Percentiles rank a stretch among this genome's conserved stretches.
phyloP scores from a whole-genome alignment of 92 coral and sea anemone species.

The Porites evermanni region DNA sequence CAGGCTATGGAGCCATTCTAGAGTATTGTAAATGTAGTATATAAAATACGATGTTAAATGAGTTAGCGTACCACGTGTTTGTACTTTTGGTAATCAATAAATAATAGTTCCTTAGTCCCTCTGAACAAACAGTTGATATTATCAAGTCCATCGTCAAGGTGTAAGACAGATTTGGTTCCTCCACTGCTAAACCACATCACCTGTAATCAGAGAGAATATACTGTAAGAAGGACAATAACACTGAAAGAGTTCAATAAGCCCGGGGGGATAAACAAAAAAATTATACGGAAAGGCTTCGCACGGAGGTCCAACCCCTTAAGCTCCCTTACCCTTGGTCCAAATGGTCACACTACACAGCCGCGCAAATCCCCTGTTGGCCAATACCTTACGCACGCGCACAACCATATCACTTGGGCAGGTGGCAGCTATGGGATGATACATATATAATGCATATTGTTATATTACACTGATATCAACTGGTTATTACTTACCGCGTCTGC shows the following conservation, averaged over 20 bases:
- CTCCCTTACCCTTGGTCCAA: too few relatives aligned
- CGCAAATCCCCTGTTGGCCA: too few relatives aligned
- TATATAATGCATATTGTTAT: neutral
- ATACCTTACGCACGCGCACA: too few relatives aligned
- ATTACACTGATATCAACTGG: neutral
- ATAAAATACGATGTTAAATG: neutral
- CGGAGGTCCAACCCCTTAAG: too few relatives aligned
- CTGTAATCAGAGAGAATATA: slow-evolving; percentile 32
- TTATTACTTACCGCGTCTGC: slow-evolving; percentile 81
- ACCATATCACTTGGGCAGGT: too few relatives aligned
- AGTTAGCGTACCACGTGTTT: slow-evolving; percentile 70
- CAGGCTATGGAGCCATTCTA: too few relatives aligned
- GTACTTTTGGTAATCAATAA: slow-evolving; percentile 89
- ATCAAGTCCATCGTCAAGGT: slow-evolving; percentile 87
- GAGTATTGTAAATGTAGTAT: too few relatives aligned
- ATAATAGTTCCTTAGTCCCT: slow-evolving; percentile 85
- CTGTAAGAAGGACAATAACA: neutral
- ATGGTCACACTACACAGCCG: too few relatives aligned
- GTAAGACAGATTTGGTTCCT: slow-evolving; percentile 95
- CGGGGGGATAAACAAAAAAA: too few relatives aligned
- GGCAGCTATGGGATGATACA: neutral
- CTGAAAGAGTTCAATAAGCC: neutral
- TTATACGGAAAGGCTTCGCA: too few relatives aligned
- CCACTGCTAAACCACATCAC: slow-evolving; percentile 99
- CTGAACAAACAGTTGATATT: slow-evolving; percentile 95